Base-by-base conservation (phyloP, 2,113 vertebrate species). In the Dromaius novaehollandiae region DNA sequence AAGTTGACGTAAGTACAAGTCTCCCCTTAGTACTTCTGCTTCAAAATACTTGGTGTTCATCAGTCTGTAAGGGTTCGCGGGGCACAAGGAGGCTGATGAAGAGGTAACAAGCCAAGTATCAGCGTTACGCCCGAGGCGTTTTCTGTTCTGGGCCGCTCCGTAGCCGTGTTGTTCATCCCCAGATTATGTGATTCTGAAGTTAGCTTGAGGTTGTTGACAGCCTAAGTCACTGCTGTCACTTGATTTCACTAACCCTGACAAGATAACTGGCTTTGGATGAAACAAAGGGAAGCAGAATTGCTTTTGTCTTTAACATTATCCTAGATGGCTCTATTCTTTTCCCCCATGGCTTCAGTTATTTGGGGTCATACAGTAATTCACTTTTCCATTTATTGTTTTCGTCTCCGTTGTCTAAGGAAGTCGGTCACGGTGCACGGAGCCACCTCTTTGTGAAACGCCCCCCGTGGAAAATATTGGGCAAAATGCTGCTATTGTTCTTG, bases 201-300 rank as follows among this genome's bases (percentile, higher is more conserved):
- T 48, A n/a, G 24, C 22, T 63, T 26, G 85, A 65, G 63, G n/a
- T 46, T 66, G 30, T 53, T 85, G 63, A 46, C 38, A 77, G 63
- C 3, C 1, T 55, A 68, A 83, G 9, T 56, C 68, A n/a, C 13
- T 88, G 66, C 36, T 88, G 6, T 74, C 80, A n/a, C 53, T 81
- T 50, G 32, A 30, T 44, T 78, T 68, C 68, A 66, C n/a, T 58
- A 76, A 18, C 60, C 86, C 70, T 88, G 63, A 73, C 64, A 38
- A 18, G 68, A 90, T 77, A 80, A 16, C 5, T 38, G 38, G 50
- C 53, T 75, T 90, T 77, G 38, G 48, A 26, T 75, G 81, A 80
- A 90, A 46, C 36, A 40, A 56, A 91, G 65, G 30, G 44, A 77
- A 82, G 91, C 55, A 94, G 68, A 92, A 13, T 58, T 76, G 46